These are phyloP conservation scores for Oreochromis tanganicae DNA, from an alignment of 2,113 vertebrate genomes.

Conservation along the genomic window DNA sequence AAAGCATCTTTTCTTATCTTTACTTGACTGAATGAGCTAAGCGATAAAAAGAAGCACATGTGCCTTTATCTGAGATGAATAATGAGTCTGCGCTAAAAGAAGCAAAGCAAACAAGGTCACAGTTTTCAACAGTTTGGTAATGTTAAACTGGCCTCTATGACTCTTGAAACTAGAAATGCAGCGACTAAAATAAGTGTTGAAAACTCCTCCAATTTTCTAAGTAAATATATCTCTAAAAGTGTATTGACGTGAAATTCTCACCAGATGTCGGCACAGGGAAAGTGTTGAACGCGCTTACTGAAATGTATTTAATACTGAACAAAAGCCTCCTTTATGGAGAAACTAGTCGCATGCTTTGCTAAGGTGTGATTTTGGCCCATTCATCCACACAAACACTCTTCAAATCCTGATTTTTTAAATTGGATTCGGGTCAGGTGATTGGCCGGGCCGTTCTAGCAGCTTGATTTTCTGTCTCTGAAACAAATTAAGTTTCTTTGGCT, in stretches of 20 bases:
- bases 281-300: background rate
- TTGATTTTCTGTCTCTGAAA: background rate
- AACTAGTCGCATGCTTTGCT: background rate
- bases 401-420: background rate
- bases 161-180: background rate
- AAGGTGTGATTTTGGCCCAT: background rate
- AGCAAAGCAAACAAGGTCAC: background rate
- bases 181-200: background rate
- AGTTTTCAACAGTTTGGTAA: background rate
- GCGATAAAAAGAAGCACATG: background rate
- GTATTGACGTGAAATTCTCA: background rate
- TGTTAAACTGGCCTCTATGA: background rate
- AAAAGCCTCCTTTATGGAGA: background rate
- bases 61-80: background rate
- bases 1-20: background rate
- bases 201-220: background rate
- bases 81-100: background rate
- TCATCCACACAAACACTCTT: background rate
- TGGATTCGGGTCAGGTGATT: background rate
- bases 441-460: background rate
- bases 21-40: background rate
- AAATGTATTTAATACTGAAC: background rate
- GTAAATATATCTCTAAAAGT: background rate
- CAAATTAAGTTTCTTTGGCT: background rate
- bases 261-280: background rate